Evolutionary conservation across 2,113 vertebrate genomes (phyloP).

Genomic region (Dermatemys mawii): DNA sequence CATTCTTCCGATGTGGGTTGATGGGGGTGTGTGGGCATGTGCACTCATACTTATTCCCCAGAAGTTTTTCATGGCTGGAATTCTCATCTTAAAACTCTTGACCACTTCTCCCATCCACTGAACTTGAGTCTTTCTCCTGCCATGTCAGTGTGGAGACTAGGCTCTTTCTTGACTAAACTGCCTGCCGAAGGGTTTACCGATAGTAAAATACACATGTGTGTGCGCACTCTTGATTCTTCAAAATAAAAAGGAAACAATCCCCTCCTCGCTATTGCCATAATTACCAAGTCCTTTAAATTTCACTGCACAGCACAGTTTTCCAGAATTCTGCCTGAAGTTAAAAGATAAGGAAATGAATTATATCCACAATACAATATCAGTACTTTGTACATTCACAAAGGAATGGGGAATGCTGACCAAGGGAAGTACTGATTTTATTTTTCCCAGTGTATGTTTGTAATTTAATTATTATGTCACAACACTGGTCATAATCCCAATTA

Average conservation of each 20-base stretch:
- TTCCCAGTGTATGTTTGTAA: neutral
- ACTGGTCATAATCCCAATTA: neutral
- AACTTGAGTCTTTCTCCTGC: neutral
- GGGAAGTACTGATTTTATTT: neutral
- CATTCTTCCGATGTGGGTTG: neutral
- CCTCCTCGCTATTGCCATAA: neutral
- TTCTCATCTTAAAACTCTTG: neutral
- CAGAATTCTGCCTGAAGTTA: neutral
- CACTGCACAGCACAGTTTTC: neutral
- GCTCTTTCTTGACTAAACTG: neutral
- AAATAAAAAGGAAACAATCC: neutral
- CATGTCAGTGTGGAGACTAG: neutral
- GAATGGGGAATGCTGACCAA: neutral
- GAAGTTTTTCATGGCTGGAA: neutral
- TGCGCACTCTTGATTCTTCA: neutral
- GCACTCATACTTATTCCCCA: neutral
- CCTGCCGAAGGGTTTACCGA: neutral
- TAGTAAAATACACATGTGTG: neutral
- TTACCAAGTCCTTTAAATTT: neutral
- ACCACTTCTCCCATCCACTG: neutral
- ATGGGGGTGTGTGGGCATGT: no score
- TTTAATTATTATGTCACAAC: neutral
- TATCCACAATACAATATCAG: neutral
- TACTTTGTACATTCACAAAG: neutral
- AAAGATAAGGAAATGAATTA: neutral